Percentiles rank a stretch among this genome's conserved stretches.
These are phyloP conservation scores for Miniopterus natalensis DNA, from an alignment of 2,113 vertebrate species.

Conservation along the genomic window DNA sequence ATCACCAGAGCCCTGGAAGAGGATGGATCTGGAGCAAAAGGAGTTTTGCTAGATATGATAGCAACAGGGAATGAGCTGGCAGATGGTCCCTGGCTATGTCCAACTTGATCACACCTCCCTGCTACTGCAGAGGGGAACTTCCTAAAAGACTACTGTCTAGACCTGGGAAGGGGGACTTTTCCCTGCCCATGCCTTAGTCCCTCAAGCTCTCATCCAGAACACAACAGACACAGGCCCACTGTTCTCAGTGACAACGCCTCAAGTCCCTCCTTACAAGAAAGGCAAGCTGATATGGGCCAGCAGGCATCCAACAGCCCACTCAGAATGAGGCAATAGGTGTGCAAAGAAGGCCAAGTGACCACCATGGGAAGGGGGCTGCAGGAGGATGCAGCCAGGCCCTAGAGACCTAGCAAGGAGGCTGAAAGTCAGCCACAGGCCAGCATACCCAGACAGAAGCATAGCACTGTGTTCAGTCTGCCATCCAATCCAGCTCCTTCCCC, in stretches of 20 bases:
- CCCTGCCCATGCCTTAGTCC: background rate
- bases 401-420: background rate
- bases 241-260: background rate
- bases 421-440: background rate
- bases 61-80: background rate
- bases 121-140: background rate
- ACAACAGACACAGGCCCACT: background rate
- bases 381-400: background rate
- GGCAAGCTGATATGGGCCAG: background rate
- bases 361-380: background rate
- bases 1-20: background rate
- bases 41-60: background rate
- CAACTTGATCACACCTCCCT: too few relatives aligned
- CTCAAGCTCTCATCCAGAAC: background rate
- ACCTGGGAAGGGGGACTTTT: background rate
- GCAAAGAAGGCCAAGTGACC: background rate
- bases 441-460: background rate
- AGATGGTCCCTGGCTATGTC: background rate
- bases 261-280: background rate
- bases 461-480: background rate
- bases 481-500: background rate
- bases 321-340: background rate
- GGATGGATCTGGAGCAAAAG: background rate
- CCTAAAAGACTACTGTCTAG: background rate
- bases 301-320: background rate